Evolutionary conservation across 2,888 invertebrate genomes (phyloP).

Genomic region (Eugnorisma glareosa): DNA sequence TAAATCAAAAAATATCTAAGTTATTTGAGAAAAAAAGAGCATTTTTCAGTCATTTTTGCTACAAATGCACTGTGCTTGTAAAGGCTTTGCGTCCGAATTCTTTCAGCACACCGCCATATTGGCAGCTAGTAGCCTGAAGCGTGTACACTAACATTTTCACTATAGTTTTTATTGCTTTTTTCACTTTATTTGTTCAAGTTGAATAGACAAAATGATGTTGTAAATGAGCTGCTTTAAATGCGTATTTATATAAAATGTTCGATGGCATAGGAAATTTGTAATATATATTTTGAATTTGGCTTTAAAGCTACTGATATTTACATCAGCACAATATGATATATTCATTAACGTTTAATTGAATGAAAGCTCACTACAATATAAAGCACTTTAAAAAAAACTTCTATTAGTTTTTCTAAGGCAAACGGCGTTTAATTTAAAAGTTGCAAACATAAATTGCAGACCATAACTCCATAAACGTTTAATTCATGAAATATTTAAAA

Average conservation of each 20-base stretch:
- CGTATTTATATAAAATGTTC: not conserved
- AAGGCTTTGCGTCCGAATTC: constrained; percentile 45
- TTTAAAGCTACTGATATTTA: too few relatives aligned
- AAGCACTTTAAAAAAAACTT: not conserved
- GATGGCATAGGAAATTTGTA: not conserved
- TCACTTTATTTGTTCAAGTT: not conserved
- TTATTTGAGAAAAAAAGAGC: not conserved
- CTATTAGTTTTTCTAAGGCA: not conserved
- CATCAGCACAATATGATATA: not conserved
- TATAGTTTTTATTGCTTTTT: not conserved
- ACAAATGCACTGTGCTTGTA: constrained; percentile 2
- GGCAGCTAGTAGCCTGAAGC: constrained; percentile 21
- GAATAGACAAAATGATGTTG: too few relatives aligned
- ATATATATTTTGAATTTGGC: not conserved
- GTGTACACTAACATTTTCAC: constrained; percentile 4
- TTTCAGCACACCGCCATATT: constrained; percentile 59
- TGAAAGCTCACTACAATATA: not conserved
- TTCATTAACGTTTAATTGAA: not conserved
- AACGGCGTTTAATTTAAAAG: not conserved
- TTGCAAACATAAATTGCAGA: not conserved
- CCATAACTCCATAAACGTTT: not conserved
- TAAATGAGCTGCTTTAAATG: not conserved
- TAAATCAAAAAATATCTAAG: not conserved
- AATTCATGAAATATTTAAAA: not conserved
- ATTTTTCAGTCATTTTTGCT: not conserved